phyloP scores from a whole-genome alignment of 1,140 invertebrate genomes.

The Solenopsis invicta region DNA sequence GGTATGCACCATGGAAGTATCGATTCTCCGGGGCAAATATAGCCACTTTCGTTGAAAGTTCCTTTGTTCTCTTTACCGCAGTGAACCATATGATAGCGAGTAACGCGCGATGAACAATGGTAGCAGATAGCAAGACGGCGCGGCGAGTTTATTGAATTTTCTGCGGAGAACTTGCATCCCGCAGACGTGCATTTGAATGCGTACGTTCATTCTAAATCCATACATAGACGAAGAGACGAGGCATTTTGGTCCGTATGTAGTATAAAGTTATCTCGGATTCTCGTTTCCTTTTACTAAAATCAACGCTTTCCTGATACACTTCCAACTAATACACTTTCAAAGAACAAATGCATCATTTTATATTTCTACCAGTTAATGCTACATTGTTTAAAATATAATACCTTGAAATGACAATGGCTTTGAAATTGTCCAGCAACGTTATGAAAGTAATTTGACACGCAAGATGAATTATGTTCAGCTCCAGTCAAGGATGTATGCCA shows the following conservation, averaged over 20 bases:
- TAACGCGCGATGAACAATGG: slow-evolving; percentile 57
- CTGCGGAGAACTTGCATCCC: slow-evolving; percentile 20
- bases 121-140: slow-evolving; percentile 50
- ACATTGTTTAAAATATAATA: slow-evolving; percentile 2
- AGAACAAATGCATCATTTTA: not conserved
- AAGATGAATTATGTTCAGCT: not conserved
- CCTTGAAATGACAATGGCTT: not conserved
- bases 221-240: not conserved
- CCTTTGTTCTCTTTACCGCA: slow-evolving; percentile 67
- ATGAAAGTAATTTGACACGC: slow-evolving; percentile 9
- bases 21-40: slow-evolving; percentile 72
- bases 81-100: slow-evolving; percentile 59
- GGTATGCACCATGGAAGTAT: slow-evolving; percentile 70
- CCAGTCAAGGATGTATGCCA: not conserved
- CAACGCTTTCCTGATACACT: not conserved
- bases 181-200: not conserved
- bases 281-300: not conserved
- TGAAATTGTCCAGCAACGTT: not conserved
- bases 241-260: not conserved
- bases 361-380: not conserved
- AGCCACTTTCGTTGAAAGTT: slow-evolving; percentile 64
- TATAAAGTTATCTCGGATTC: not conserved
- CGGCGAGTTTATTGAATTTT: slow-evolving; percentile 54
- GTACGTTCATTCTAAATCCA: not conserved
- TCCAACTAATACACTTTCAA: not conserved